Evolutionary conservation across 1,140 invertebrate species (phyloP).

Genomic region (Batillaria attramentaria): DNA sequence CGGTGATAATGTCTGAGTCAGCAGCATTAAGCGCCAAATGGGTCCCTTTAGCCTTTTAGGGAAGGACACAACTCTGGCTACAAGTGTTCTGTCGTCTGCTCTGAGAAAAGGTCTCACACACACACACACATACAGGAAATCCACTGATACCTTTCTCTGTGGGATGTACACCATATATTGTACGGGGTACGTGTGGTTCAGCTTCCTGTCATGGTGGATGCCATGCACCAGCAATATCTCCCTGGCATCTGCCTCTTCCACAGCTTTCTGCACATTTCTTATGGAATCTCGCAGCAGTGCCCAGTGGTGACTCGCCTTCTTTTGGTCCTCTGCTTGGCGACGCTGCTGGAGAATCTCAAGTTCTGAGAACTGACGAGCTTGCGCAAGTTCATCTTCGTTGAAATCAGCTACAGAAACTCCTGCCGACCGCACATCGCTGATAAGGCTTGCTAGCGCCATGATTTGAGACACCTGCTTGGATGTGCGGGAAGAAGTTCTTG

Average conservation of each 20-base stretch:
- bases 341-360: conserved; percentile 55
- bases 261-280: conserved; percentile 42
- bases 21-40: too few species aligned
- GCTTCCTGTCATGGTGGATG: conserved; percentile 63
- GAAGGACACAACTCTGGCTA: too few species aligned
- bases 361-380: conserved; percentile 33
- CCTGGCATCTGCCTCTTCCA: conserved; percentile 58
- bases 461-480: neutral
- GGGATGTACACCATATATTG: conserved; percentile 59
- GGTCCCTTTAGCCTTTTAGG: too few species aligned
- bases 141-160: conserved; percentile 58
- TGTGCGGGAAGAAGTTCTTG: neutral
- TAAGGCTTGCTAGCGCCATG: conserved; percentile 21
- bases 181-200: conserved; percentile 56
- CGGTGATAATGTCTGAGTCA: too few species aligned
- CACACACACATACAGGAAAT: neutral
- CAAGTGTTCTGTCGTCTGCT: too few species aligned
- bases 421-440: neutral
- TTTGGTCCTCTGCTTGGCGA: conserved; percentile 45
- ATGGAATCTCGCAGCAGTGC: conserved; percentile 59
- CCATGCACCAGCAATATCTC: conserved; percentile 63
- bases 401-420: neutral
- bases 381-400: neutral
- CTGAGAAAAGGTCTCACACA: neutral
- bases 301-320: conserved; percentile 61